A percentile compares a stretch with the other conserved stretches of the same genome.
Evolutionary conservation across 2,113 vertebrate species (phyloP).

Genomic region (Oreochromis spilurus): DNA sequence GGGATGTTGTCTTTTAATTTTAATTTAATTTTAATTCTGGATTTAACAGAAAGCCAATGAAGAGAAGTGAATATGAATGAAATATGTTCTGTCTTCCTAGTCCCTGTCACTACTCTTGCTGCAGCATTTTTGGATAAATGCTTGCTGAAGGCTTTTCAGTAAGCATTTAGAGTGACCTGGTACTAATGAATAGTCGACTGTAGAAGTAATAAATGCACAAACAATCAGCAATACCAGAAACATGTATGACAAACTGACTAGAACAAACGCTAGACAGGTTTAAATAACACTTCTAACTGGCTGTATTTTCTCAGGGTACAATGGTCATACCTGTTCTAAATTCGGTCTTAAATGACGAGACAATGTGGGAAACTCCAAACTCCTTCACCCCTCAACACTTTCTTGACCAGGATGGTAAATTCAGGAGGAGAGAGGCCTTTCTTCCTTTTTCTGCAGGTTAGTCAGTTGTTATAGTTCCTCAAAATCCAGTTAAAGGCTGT

Average conservation of each 20-base stretch:
- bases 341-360: slow-evolving; percentile 55
- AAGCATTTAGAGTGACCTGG: background rate
- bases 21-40: too few relatives aligned
- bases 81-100: too few relatives aligned
- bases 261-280: background rate
- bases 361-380: slow-evolving; percentile 44
- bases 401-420: slow-evolving; percentile 77
- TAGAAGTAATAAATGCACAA: too few relatives aligned
- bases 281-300: background rate
- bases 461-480: background rate
- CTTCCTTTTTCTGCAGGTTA: background rate
- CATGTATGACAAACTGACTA: background rate
- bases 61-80: background rate
- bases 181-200: background rate
- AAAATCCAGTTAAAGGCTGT: rapidly evolving
- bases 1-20: too few relatives aligned
- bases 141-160: background rate
- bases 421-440: slow-evolving; percentile 23
- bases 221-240: background rate
- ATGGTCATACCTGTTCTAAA: slow-evolving; percentile 69
- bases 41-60: too few relatives aligned
- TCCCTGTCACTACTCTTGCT: too few relatives aligned
- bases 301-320: slow-evolving; percentile 61
- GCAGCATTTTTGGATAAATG: background rate
- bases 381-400: slow-evolving; percentile 84